These are phyloP conservation scores for Opisthograptis luteolata DNA, from an alignment of 2,888 invertebrate genomes.

Conservation along the genomic window DNA sequence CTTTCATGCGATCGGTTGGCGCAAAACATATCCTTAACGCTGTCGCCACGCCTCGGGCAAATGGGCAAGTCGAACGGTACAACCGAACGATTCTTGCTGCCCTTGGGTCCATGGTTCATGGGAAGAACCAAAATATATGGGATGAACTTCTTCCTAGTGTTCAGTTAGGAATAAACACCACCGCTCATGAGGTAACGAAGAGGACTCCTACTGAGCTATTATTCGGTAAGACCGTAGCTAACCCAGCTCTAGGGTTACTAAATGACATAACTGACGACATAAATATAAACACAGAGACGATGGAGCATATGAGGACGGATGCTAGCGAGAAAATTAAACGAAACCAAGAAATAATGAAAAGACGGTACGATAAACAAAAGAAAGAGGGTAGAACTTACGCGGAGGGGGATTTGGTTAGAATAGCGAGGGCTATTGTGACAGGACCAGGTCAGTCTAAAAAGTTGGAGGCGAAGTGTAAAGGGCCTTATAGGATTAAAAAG, in stretches of 20 bases:
- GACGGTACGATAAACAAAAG: too few relatives aligned
- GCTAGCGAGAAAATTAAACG: too few relatives aligned
- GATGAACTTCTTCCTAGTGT: constrained; percentile 25
- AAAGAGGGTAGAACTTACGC: too few relatives aligned
- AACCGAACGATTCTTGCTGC: background rate
- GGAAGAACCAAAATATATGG: constrained; percentile 16
- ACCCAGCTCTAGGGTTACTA: constrained; percentile 14
- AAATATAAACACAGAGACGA: too few relatives aligned
- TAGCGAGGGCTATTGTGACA: background rate
- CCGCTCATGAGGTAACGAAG: constrained; percentile 24
- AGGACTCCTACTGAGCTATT: constrained; percentile 33
- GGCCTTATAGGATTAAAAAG: constrained; percentile 34
- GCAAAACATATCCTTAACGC: too few relatives aligned
- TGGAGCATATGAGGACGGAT: too few relatives aligned
- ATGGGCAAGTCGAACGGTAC: background rate
- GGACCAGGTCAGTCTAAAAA: constrained; percentile 12
- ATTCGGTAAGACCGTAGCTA: constrained; percentile 27
- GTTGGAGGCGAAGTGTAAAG: constrained; percentile 27
- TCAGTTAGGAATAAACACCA: constrained; percentile 31
- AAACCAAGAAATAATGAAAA: too few relatives aligned
- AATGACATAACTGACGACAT: too few relatives aligned
- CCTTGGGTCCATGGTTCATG: background rate
- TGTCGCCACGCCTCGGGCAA: background rate
- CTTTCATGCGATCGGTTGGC: too few relatives aligned
- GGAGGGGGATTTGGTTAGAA: too few relatives aligned